These are phyloP conservation scores for Xiphophorus hellerii DNA, from an alignment of 2,113 vertebrate species.

Conservation along the genomic window DNA sequence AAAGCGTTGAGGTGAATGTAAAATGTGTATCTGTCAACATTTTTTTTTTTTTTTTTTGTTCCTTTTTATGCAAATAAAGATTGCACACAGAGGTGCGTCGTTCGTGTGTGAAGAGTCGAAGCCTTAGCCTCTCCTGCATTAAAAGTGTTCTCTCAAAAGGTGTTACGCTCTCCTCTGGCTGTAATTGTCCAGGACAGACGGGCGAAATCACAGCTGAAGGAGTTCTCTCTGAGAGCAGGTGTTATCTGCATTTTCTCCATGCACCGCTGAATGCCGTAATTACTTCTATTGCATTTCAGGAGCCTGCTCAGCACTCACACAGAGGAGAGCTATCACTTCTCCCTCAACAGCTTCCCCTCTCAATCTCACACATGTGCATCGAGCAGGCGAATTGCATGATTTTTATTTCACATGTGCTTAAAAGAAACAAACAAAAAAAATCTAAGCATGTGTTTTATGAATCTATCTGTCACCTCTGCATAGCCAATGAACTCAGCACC, in stretches of 20 bases:
- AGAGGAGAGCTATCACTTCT: conserved; percentile 32
- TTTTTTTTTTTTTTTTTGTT: neutral
- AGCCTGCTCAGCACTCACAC: conserved; percentile 12
- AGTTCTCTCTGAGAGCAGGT: conserved; percentile 23
- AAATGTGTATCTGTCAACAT: neutral
- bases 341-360: conserved; percentile 7
- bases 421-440: neutral
- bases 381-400: neutral
- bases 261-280: conserved; percentile 54
- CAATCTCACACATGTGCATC: neutral
- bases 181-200: conserved; percentile 50
- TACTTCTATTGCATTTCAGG: conserved; percentile 49
- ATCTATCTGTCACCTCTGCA: neutral
- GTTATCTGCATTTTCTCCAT: conserved; percentile 53
- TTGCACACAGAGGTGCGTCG: neutral
- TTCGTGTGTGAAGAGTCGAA: neutral
- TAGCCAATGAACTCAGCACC: neutral
- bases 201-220: conserved; percentile 19
- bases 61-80: conserved; percentile 25
- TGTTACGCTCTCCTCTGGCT: conserved; percentile 23
- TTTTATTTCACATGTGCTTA: neutral
- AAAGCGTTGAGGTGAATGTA: conserved; percentile 4
- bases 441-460: neutral
- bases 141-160: conserved; percentile 26
- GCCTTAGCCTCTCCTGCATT: conserved; percentile 5